Evolutionary conservation across 1,140 invertebrate species (phyloP).

Genomic region (Drosophila dunni): DNA sequence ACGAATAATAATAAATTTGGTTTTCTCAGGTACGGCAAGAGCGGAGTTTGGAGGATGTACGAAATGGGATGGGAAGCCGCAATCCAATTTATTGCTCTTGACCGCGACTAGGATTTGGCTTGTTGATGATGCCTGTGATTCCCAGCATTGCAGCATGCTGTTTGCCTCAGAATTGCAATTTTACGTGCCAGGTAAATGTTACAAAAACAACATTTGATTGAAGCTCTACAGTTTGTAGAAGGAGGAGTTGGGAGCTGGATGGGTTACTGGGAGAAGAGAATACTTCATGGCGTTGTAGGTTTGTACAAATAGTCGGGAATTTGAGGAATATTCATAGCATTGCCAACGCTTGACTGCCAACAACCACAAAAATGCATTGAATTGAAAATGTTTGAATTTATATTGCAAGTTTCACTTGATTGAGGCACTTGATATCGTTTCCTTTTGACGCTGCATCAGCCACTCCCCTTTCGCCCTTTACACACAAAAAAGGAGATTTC

Average conservation of each 20-base stretch:
- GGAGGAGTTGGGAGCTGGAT: background rate
- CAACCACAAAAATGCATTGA: constrained; percentile 81
- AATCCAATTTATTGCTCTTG: constrained; percentile 79
- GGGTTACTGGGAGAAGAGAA: constrained; percentile 7
- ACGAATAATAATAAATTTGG: constrained; percentile 53
- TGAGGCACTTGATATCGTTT: constrained; percentile 79
- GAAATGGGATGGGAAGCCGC: constrained; percentile 12
- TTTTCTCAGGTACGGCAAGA: constrained; percentile 21
- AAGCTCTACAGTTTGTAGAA: constrained; percentile 61
- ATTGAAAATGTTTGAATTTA: constrained; percentile 83
- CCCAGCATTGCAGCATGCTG: constrained; percentile 8
- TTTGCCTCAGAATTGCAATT: constrained; percentile 61
- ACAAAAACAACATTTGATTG: constrained; percentile 69
- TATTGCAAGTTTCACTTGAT: constrained; percentile 81
- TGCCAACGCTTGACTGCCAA: constrained; percentile 73
- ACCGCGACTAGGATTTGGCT: constrained; percentile 58
- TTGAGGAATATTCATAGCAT: constrained; percentile 73
- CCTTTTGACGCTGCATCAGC: constrained; percentile 56
- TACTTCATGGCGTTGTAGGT: constrained; percentile 32
- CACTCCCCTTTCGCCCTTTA: constrained; percentile 36
- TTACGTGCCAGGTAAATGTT: constrained; percentile 72
- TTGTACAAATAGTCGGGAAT: constrained; percentile 30
- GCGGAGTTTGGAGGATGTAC: background rate
- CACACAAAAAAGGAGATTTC: constrained; percentile 7
- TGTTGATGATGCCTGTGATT: constrained; percentile 29